Base-by-base conservation (phyloP, 2,888 invertebrate species). In the Heliconius erato region DNA sequence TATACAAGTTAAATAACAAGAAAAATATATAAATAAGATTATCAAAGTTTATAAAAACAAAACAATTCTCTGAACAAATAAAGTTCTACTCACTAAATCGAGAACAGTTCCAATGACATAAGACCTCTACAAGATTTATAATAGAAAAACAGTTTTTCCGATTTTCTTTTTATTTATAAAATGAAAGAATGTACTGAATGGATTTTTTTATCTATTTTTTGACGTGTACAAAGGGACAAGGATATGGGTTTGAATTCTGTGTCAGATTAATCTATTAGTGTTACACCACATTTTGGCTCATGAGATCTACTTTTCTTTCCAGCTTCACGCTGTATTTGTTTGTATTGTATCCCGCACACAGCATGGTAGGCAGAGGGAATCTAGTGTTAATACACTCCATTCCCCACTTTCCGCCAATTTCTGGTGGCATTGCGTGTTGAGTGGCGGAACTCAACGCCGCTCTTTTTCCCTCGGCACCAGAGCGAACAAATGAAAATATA, bases 101-200 rank as follows among this genome's bases (percentile, higher is more conserved):
- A 79, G 77, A 78, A 74, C 68, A 80, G 65, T 81, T 74, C 26
- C 79, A 74, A 67, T 68, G 79, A 68, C 79, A 81, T 81, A 79
- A 63, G 74, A 49, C 74, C 65, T 76, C 40, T 74, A 69, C 74
- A 40, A 28, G 26, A 54, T 78, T 80, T 77, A 54, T 63, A 79
- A 72, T 81, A 67, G 72, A 74, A 74, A 77, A 81, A 40, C 69
- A 49, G 59, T 59, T 80, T 49, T 23, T 28, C 16, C 54, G 28
- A 35, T 80, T 35, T 72, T 12, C 59, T 59, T 40, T 54, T 32
- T 35, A 54, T 67, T 49, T 67, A 74, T 19, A 14, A 78, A 67
- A 12, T 54, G 2, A 54, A 54, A 44, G 12, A 19, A 26, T 68
- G 19, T 28, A 49, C 26, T 4, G 16, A 65, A 35, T 35, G 16